Evolutionary conservation across 1,140 invertebrate genomes (phyloP).

Genomic region (Eumeta japonica): DNA sequence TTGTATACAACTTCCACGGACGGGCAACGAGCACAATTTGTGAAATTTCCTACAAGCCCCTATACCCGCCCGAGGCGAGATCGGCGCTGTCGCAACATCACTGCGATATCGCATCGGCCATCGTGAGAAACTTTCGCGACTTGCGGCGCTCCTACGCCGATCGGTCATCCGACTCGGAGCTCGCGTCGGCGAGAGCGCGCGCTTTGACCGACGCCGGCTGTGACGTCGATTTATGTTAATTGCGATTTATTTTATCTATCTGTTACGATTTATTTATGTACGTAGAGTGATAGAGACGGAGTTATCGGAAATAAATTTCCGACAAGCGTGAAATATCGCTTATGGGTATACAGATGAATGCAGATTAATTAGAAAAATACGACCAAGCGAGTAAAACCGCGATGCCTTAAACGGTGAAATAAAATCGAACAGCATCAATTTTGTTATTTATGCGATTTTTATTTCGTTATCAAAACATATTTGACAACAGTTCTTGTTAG

Average conservation of each 20-base stretch:
- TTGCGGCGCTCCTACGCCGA: slow-evolving; percentile 13
- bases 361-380: neutral
- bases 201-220: slow-evolving; percentile 30
- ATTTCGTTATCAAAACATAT: no score
- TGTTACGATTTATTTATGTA: neutral
- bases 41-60: neutral
- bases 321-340: no score
- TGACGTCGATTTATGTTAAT: slow-evolving; percentile 35
- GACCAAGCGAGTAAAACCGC: neutral
- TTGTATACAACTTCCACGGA: neutral
- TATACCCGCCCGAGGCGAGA: neutral
- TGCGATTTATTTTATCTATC: slow-evolving; percentile 15
- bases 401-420: no score
- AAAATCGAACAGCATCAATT: no score
- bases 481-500: no score
- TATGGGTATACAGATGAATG: neutral
- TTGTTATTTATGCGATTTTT: no score
- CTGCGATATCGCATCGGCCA: slow-evolving; percentile 17
- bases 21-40: neutral
- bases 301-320: no score
- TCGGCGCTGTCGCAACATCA: neutral
- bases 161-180: slow-evolving; percentile 27
- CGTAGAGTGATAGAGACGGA: no score
- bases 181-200: slow-evolving; percentile 16
- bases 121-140: slow-evolving; percentile 40